Percentiles rank a stretch among this genome's conserved stretches.
Evolutionary conservation across 2,888 invertebrate species (phyloP).

Genomic region (Platycheirus albimanus): DNA sequence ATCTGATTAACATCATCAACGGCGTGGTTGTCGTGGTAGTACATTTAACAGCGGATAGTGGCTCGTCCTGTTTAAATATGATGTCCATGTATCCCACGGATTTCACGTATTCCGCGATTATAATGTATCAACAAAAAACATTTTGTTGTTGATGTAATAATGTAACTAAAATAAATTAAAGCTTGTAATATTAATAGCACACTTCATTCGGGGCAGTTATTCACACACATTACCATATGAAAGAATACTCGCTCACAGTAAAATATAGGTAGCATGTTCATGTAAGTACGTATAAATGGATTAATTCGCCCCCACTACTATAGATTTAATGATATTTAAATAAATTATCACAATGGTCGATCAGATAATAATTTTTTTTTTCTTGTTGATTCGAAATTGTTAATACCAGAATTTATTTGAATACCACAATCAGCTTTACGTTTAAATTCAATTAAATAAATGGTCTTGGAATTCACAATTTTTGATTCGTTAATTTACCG

Average conservation of each 20-base stretch:
- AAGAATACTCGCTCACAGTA: too few relatives aligned
- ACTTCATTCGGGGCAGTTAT: too few relatives aligned
- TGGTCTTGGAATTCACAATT: too few relatives aligned
- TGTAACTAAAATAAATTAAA: slow-evolving; percentile 24
- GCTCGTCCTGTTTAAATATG: slow-evolving; percentile 13
- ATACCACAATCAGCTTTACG: too few relatives aligned
- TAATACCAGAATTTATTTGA: slow-evolving; percentile 2
- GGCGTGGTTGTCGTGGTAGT: slow-evolving; percentile 4
- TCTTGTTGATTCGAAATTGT: slow-evolving; percentile 12
- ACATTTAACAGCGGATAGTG: slow-evolving; percentile 4
- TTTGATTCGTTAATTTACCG: too few relatives aligned
- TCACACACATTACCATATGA: too few relatives aligned
- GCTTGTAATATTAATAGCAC: slow-evolving; percentile 11
- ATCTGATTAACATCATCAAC: slow-evolving; percentile 63
- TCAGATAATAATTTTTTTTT: slow-evolving; percentile 13
- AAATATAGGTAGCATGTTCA: too few relatives aligned
- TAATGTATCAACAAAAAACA: slow-evolving; percentile 8
- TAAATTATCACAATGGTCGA: slow-evolving; percentile 32
- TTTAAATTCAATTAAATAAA: too few relatives aligned
- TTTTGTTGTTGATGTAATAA: slow-evolving; percentile 13
- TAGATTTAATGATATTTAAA: slow-evolving; percentile 62
- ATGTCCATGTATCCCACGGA: slow-evolving; percentile 30
- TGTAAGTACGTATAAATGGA: slow-evolving; percentile 37
- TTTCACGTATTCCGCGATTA: neutral
- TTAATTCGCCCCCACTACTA: too few relatives aligned